Conservation (phyloP, 2,888 invertebrate species). For the Xestia rhomboidea region DNA sequence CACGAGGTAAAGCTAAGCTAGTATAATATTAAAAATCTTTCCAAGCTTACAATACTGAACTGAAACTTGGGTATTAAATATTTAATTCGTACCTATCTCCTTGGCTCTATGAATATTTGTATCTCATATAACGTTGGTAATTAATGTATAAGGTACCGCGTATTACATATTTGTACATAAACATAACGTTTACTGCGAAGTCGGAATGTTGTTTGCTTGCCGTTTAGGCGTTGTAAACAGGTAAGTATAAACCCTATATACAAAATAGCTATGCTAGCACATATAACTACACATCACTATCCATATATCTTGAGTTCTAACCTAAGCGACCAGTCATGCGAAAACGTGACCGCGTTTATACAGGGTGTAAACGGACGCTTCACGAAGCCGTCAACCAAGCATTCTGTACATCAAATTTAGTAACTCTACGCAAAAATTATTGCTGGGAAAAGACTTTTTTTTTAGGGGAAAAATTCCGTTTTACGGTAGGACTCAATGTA, state of each 20-base stretch:
- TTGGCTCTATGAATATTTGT: slow-evolving; percentile 23
- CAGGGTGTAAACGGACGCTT: too few relatives aligned
- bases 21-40: slow-evolving; percentile 46
- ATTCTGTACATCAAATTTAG: too few relatives aligned
- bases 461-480: too few relatives aligned
- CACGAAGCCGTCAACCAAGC: too few relatives aligned
- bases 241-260: not conserved
- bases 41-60: slow-evolving; percentile 24
- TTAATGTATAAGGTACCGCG: slow-evolving; percentile 7
- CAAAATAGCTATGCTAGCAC: not conserved
- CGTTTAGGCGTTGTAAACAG: not conserved
- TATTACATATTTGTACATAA: not conserved
- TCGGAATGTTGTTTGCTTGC: slow-evolving; percentile 5
- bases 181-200: slow-evolving; percentile 6
- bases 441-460: too few relatives aligned
- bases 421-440: too few relatives aligned
- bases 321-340: not conserved
- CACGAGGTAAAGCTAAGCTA: slow-evolving; percentile 15
- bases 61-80: slow-evolving; percentile 45
- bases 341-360: too few relatives aligned
- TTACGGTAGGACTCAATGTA: too few relatives aligned
- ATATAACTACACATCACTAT: not conserved
- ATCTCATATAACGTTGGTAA: slow-evolving; percentile 9
- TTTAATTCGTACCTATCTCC: slow-evolving; percentile 26
- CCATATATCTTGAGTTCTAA: not conserved